Evolutionary conservation across 1,140 invertebrate genomes (phyloP), one percentile per base, ranked within the genome.

Genomic region (Drosophila aff.): DNA sequence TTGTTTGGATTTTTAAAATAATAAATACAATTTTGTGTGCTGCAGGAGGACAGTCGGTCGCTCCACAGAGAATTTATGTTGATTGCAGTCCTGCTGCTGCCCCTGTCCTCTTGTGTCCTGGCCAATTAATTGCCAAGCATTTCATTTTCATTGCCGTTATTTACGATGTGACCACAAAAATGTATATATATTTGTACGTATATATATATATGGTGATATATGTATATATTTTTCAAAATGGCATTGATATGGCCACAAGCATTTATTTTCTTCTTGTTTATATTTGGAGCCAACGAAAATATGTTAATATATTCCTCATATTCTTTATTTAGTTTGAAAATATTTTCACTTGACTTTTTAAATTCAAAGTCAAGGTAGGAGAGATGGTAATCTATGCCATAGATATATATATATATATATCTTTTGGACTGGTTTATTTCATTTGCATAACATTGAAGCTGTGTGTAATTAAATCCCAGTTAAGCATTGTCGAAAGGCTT

Each of bases 111-210:
- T 7, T 57, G 64, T 81, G 73, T 75, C 64, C 60, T 72, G 67
- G 76, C 71, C 79, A 86, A 75, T 87, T 87, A 86, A 86, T 87
- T 86, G 83, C 71, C 68, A 66, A 55, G 76, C 83, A 82, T 86
- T 86, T 82, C 75, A 86, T 85, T 85, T 85, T 65, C 82, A 81
- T 79, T 79, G 76, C 80, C 50, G 67, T 87, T 87, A 87, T 87
- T 87, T 87, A 87, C 82, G 84, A 77, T 66, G 60, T 80, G 71
- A 77, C 80, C 83, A 76, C 83, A 86, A 87, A 87, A 82, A 86
- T 85, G 1, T 38, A 36, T 53, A 82, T 79, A 33, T 33, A 18
- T 52, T 74, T 79, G 21, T 52, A 28, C 5, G 21, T 21, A 1
- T 38, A 36, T 53, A 82, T 82, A 33, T 33, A 18, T 52, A 77